Percentiles rank a stretch among this genome's conserved stretches.
Evolutionary conservation across 1,140 invertebrate species (phyloP).

Genomic region (Zophobas morio): DNA sequence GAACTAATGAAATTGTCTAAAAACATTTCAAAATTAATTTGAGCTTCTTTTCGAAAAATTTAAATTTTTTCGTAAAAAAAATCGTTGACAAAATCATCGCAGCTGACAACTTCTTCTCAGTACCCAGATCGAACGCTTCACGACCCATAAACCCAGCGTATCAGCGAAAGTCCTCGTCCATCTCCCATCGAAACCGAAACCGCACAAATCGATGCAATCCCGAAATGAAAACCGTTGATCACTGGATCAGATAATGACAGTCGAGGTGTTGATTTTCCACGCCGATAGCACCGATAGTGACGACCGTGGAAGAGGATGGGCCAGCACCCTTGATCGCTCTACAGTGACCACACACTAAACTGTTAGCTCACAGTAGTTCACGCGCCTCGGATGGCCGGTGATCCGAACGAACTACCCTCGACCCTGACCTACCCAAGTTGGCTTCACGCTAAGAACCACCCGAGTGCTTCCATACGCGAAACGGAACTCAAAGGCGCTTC

Average conservation of each 20-base stretch:
- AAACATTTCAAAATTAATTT: too few species aligned
- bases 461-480: constrained; percentile 59
- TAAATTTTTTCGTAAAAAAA: too few species aligned
- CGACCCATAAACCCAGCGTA: not conserved
- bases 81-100: too few species aligned
- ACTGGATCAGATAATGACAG: constrained; percentile 53
- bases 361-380: constrained; percentile 62
- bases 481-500: constrained; percentile 48
- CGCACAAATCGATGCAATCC: constrained; percentile 18
- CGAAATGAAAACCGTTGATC: constrained; percentile 50
- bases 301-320: constrained; percentile 30
- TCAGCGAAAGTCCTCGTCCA: not conserved
- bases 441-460: constrained; percentile 62
- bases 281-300: constrained; percentile 55
- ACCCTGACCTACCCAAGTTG: constrained; percentile 64
- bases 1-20: too few species aligned
- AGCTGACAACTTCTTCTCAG: too few species aligned
- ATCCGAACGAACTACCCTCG: constrained; percentile 66
- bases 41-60: too few species aligned
- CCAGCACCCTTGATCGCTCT: constrained; percentile 63
- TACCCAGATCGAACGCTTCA: too few species aligned
- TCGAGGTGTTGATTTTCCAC: constrained; percentile 49
- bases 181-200: not conserved
- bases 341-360: constrained; percentile 64
- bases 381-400: constrained; percentile 64